Conservation (phyloP, 2,113 vertebrate species). For the Festucalex cinctus region DNA sequence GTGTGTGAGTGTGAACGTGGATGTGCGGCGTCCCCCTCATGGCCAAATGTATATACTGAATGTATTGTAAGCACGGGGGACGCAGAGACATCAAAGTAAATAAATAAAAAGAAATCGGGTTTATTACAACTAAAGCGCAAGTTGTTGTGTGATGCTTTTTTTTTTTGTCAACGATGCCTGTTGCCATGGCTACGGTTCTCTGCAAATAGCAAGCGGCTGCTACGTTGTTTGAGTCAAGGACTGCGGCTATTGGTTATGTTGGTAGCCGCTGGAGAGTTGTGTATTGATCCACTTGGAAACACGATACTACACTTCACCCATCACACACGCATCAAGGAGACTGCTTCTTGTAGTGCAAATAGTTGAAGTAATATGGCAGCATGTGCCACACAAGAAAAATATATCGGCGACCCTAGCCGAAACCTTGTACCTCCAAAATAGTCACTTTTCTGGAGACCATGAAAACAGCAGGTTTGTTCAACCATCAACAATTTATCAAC, state of each 20-base stretch:
- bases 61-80: slow-evolving; percentile 64
- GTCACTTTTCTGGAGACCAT: no score
- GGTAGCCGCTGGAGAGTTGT: slow-evolving; percentile 19
- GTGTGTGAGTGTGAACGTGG: slow-evolving; percentile 12
- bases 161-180: background rate
- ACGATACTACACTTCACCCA: no score
- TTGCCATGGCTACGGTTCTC: slow-evolving; percentile 62
- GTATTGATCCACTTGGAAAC: slow-evolving; percentile 54
- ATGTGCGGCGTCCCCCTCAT: slow-evolving; percentile 62
- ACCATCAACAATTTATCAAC: no score
- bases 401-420: no score
- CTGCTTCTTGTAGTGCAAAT: background rate
- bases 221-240: slow-evolving; percentile 52
- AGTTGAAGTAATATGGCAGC: background rate
- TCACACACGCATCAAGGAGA: background rate
- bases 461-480: no score
- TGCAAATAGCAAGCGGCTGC: slow-evolving; percentile 28
- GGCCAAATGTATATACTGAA: slow-evolving; percentile 81
- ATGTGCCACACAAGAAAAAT: background rate
- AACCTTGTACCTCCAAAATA: no score
- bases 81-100: slow-evolving; percentile 62
- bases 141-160: slow-evolving; percentile 14
- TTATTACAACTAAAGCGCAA: slow-evolving; percentile 52
- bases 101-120: slow-evolving; percentile 69
- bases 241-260: slow-evolving; percentile 33